Evolutionary conservation across 2,113 vertebrate genomes (phyloP).

Genomic region (Paralichthys olivaceus): DNA sequence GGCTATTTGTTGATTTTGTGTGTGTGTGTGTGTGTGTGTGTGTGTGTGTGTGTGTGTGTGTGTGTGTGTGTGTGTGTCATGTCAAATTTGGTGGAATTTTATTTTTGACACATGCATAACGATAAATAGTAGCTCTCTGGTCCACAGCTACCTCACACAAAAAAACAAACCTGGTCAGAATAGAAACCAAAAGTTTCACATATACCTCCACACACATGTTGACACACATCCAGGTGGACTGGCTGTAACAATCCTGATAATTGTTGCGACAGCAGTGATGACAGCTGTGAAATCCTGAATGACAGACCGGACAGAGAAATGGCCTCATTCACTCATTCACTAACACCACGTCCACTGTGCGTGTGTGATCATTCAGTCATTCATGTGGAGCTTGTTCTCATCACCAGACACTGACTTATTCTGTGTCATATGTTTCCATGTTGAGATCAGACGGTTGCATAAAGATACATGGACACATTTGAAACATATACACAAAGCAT

Average conservation of each 20-base stretch:
- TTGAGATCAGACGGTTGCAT: constrained; percentile 1
- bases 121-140: background rate
- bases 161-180: background rate
- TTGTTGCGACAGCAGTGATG: constrained; percentile 44
- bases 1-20: too few relatives aligned
- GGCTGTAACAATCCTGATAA: constrained; percentile 47
- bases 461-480: too few relatives aligned
- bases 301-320: constrained; percentile 45
- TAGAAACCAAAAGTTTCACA: background rate
- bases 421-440: constrained; percentile 30
- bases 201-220: constrained; percentile 1
- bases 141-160: background rate
- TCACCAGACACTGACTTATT: constrained; percentile 2
- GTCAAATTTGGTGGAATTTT: too few relatives aligned
- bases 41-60: too few relatives aligned
- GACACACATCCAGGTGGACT: constrained; percentile 29
- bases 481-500: too few relatives aligned
- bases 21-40: too few relatives aligned
- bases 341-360: constrained; percentile 2
- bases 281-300: constrained; percentile 50
- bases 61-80: too few relatives aligned
- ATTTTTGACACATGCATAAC: background rate
- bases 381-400: background rate
- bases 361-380: background rate
- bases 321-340: constrained; percentile 66